Evolutionary conservation across 2,113 vertebrate genomes (phyloP).

Genomic region (Laticauda colubrina): DNA sequence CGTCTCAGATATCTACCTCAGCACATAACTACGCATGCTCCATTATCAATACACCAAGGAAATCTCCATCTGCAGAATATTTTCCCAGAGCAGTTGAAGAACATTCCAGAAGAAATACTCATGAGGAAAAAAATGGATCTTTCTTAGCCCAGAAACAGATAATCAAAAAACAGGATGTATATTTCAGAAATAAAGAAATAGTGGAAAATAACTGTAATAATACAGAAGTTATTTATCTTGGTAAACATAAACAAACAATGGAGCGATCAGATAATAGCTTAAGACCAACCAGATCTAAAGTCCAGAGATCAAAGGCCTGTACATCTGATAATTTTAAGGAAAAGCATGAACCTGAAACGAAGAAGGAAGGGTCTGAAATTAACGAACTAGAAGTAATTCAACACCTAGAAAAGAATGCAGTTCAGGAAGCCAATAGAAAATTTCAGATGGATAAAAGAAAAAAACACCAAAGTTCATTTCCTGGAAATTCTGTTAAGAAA

Average conservation of each 20-base stretch:
- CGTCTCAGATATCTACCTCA: constrained; percentile 69
- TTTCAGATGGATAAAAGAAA: constrained; percentile 36
- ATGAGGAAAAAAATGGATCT: constrained; percentile 64
- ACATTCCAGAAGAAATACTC: constrained; percentile 6
- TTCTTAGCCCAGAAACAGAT: constrained; percentile 50
- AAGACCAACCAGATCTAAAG: constrained; percentile 36
- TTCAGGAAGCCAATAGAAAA: constrained; percentile 53
- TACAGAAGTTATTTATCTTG: constrained; percentile 46
- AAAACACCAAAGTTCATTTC: constrained; percentile 36
- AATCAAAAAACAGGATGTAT: constrained; percentile 50
- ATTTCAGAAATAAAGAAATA: constrained; percentile 44
- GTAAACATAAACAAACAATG: constrained; percentile 48
- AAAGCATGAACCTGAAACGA: constrained; percentile 47
- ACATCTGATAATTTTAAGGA: constrained; percentile 49
- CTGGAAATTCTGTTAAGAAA: constrained; percentile 48
- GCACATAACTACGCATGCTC: constrained; percentile 34
- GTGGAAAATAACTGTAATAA: constrained; percentile 16
- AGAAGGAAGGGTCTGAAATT: constrained; percentile 50
- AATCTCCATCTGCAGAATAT: constrained; percentile 71
- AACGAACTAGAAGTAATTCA: constrained; percentile 52
- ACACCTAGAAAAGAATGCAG: constrained; percentile 48
- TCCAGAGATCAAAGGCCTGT: constrained; percentile 37
- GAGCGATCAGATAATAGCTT: constrained; percentile 38
- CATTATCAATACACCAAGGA: constrained; percentile 53
- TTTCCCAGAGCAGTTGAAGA: constrained; percentile 57